Evolutionary conservation across 1,140 invertebrate species (phyloP).

Genomic region (Helicoverpa zea): DNA sequence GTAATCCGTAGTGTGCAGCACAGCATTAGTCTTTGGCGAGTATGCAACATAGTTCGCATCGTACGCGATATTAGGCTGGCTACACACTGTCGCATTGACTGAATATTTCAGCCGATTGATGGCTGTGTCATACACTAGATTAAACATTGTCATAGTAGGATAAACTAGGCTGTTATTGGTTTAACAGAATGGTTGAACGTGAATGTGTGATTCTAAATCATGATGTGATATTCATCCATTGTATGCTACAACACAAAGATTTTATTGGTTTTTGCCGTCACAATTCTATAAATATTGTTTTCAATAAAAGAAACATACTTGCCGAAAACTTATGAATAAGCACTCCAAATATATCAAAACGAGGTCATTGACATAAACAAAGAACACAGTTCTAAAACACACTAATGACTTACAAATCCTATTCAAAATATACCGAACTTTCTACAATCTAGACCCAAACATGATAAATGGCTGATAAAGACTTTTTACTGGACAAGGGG

Average conservation of each 20-base stretch:
- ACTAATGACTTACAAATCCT: slow-evolving; percentile 7
- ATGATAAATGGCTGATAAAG: slow-evolving; percentile 28
- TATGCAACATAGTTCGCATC: neutral
- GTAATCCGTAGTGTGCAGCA: slow-evolving; percentile 18
- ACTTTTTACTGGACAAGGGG: slow-evolving; percentile 4
- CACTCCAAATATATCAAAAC: no score
- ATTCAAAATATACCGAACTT: slow-evolving; percentile 1
- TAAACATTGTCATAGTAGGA: no score
- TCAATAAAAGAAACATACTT: no score
- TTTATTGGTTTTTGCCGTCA: no score
- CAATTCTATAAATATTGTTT: no score
- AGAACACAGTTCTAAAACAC: neutral
- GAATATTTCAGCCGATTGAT: neutral
- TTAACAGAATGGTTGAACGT: no score
- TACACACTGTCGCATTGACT: neutral
- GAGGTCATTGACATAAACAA: no score
- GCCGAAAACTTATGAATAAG: no score
- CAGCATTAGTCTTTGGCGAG: slow-evolving; percentile 20
- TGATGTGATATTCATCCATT: no score
- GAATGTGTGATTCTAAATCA: no score
- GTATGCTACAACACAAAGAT: no score
- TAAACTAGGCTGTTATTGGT: no score
- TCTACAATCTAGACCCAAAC: neutral
- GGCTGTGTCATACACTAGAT: neutral
- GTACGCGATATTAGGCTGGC: slow-evolving; percentile 1